A percentile compares a stretch with the other conserved stretches of the same genome.
These are phyloP conservation scores for Priocnemis perturbator DNA, from an alignment of 2,888 invertebrate species.

Conservation along the genomic window DNA sequence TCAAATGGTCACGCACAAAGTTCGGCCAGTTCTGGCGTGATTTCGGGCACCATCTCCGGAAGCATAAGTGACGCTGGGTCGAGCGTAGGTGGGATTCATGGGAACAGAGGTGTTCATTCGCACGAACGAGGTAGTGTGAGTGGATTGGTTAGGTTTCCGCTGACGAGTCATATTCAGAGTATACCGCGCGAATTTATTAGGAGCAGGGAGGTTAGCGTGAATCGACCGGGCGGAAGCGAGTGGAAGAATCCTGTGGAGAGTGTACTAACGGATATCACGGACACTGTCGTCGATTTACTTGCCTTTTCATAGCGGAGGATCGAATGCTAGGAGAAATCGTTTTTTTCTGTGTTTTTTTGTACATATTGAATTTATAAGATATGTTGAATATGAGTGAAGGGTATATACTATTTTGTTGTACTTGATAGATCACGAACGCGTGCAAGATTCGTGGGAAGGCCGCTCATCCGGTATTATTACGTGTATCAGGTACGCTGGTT, in stretches of 20 bases:
- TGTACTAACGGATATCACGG: slow-evolving; percentile 51
- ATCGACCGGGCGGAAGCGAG: slow-evolving; percentile 15
- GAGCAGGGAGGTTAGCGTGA: slow-evolving; percentile 46
- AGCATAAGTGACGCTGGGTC: too few relatives aligned
- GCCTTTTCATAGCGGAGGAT: slow-evolving; percentile 36
- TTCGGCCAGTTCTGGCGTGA: neutral
- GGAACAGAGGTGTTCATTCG: too few relatives aligned
- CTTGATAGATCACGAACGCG: too few relatives aligned
- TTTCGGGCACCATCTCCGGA: slow-evolving; percentile 21
- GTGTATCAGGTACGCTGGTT: too few relatives aligned
- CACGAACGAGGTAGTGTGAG: slow-evolving; percentile 30
- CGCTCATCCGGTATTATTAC: too few relatives aligned
- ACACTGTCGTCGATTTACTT: slow-evolving; percentile 52
- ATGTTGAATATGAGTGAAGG: too few relatives aligned
- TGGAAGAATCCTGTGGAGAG: slow-evolving; percentile 41
- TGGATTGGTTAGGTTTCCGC: slow-evolving; percentile 29
- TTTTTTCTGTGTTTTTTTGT: too few relatives aligned
- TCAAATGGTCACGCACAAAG: too few relatives aligned
- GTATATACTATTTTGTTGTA: too few relatives aligned
- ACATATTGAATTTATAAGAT: too few relatives aligned
- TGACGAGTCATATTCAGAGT: slow-evolving; percentile 47
- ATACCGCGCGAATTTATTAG: slow-evolving; percentile 56
- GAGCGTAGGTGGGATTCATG: too few relatives aligned
- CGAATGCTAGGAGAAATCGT: neutral
- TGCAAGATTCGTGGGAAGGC: too few relatives aligned